Evolutionary conservation across 2,888 invertebrate genomes (phyloP).

Genomic region (Rhaphigaster nebulosa): DNA sequence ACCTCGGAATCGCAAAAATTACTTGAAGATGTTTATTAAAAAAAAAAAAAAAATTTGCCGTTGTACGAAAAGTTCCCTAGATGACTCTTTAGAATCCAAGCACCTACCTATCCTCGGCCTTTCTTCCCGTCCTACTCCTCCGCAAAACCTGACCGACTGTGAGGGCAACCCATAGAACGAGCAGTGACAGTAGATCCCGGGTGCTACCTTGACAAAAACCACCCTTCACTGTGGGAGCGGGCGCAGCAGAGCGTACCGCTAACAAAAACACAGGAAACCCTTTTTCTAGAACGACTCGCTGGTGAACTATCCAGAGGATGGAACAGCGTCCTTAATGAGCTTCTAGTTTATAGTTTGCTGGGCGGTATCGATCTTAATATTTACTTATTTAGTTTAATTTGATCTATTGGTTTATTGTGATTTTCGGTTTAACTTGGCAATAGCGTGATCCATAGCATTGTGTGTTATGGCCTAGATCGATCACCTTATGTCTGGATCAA

Average conservation of each 20-base stretch:
- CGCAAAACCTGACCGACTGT: background rate
- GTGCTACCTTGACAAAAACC: conserved; percentile 40
- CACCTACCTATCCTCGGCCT: background rate
- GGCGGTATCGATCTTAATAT: background rate
- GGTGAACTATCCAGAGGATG: conserved; percentile 53
- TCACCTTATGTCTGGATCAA: background rate
- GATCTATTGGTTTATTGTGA: background rate
- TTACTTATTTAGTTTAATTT: background rate
- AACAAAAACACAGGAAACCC: conserved; percentile 57
- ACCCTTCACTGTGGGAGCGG: conserved; percentile 48
- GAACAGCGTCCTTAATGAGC: conserved; percentile 28
- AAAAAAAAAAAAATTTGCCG: background rate
- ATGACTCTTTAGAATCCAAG: background rate
- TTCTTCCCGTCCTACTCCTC: background rate
- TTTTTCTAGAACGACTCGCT: conserved; percentile 44
- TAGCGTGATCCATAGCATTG: no score
- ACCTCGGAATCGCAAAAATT: no score
- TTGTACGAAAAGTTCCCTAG: background rate
- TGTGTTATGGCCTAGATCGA: background rate
- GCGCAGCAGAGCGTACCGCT: conserved; percentile 39
- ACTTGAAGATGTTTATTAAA: no score
- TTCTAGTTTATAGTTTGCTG: conserved; percentile 49
- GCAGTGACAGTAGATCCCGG: conserved; percentile 43
- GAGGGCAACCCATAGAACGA: background rate
- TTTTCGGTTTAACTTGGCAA: background rate